Evolutionary conservation across 1,140 invertebrate species (phyloP), one percentile per base, ranked within the genome.

Genomic region (Neodiprion lecontei): DNA sequence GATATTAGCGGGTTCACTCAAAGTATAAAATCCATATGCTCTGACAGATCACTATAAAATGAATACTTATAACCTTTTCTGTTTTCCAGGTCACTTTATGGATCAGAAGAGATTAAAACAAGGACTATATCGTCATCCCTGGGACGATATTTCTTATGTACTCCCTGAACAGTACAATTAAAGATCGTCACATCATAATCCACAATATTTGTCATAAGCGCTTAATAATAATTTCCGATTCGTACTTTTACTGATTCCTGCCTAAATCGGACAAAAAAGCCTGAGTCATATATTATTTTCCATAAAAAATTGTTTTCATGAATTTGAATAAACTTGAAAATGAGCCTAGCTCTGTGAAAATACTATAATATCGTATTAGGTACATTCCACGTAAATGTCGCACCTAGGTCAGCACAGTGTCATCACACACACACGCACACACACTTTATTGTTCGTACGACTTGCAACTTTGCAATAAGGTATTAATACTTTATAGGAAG

Each of bases 81-180:
- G 74, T 75, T 73, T 81, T 89, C 68, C 78, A 95, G 94, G 98
- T 68, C 99, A 99, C 87, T 99, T 95, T 84, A 93, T 99, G 90
- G 99, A 99, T 89, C 99, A 99, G 89, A 99, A 98, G 89, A 91
- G 98, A 78, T 91, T 99, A 87, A 99, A 99, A 86, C 99, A 99
- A 91, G 98, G 98, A 12, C 91, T 99, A 9, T 99, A 99, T 88
- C 94, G 99, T 80, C 98, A 99, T 89, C 99, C 99, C 14, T 99
- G 98, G 98, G 99, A 99, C 87, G 99, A 99, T 86, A 99, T 99
- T 88, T 98, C 96, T 7, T 99, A 99, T 86, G 96, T 99, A 82
- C 91, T 99, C 81, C 96, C 96, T 1, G 96, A 97, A 80, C 92
- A 92, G 81, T 92, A 92, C 75, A 88, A 88, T 74, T 88, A 78